Evolutionary conservation across 2,113 vertebrate genomes (phyloP), one percentile per base, ranked within the genome.

Genomic region (Cyprinus carpio): DNA sequence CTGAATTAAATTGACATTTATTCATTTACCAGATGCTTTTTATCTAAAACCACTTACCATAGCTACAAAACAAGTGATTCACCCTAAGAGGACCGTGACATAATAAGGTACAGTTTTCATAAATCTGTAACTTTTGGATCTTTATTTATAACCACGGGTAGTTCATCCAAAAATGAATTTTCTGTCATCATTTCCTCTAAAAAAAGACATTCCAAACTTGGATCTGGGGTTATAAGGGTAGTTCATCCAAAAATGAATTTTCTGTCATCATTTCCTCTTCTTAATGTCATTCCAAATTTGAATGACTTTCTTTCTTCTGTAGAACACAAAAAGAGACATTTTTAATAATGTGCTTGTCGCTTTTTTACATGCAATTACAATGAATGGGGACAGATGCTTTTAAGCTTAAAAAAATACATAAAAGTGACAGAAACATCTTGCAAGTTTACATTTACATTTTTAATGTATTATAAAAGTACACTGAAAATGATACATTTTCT

Each of bases 41-140:
- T 51, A 75, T 75, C 72, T 75, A n/a, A 46, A 75, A 75, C 72
- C 72, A 75, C 43, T 72, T 20, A 40, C 69, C 34, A 40, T 6
- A 12, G 7, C 40, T 40, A 40, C 40, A 40, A 40, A 40, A 40
- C 40, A 40, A 40, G 31, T 72, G 69, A 72, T 72, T 72, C 20
- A 71, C 37, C 34, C 20, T 23, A 72, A 71, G 67, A 69, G 4
- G 29, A 31, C 27, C 1, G 1, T 69, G 2, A 37, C 8, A 43
- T 11, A 43, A 18, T 37, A 71, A 71, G 8, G 0, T 2, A 20
- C 34, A 40, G 34, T 72, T 72, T 72, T 34, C 69, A 71, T 40
- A 40, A 71, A 71, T 71, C 34, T 71, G 16, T 40, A 71, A 71
- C 18, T 40, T 4, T 40, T 71, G 2, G 11, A 71, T 71, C 34